Conservation (phyloP, 2,113 vertebrate species). For the Paedocypris sp. region DNA sequence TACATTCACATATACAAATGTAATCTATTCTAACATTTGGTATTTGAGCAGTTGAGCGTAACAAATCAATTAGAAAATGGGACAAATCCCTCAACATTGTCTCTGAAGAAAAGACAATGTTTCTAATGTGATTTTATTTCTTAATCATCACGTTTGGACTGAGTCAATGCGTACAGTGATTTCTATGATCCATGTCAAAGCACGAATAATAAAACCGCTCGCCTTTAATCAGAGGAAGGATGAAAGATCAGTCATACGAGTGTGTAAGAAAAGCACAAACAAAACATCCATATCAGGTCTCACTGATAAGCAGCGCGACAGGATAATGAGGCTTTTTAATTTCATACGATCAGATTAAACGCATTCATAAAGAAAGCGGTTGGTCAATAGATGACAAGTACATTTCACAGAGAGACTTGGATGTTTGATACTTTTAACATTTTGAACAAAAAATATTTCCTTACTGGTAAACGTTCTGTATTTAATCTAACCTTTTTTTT, state of each 20-base stretch:
- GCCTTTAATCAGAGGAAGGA: conserved; percentile 8
- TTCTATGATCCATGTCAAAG: background rate
- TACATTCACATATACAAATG: no score
- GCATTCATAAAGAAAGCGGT: background rate
- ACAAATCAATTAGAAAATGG: conserved; percentile 20
- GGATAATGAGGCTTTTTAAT: conserved; percentile 7
- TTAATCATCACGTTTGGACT: background rate
- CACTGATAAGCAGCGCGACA: background rate
- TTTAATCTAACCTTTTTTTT: no score
- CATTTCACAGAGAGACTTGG: background rate
- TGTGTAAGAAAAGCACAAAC: background rate
- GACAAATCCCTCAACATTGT: conserved; percentile 26
- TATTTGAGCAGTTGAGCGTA: background rate
- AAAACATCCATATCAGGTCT: background rate
- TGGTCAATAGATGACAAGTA: background rate
- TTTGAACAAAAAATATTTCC: no score
- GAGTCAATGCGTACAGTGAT: conserved; percentile 4
- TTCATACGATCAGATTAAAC: background rate
- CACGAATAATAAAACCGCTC: conserved; percentile 36
- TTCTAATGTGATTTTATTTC: background rate
- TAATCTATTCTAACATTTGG: no score
- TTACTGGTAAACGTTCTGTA: no score
- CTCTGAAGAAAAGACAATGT: conserved; percentile 24
- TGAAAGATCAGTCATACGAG: conserved; percentile 19
- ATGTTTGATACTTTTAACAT: no score